Evolutionary conservation across 1,140 invertebrate genomes (phyloP).

Genomic region (Colletes latitarsis): DNA sequence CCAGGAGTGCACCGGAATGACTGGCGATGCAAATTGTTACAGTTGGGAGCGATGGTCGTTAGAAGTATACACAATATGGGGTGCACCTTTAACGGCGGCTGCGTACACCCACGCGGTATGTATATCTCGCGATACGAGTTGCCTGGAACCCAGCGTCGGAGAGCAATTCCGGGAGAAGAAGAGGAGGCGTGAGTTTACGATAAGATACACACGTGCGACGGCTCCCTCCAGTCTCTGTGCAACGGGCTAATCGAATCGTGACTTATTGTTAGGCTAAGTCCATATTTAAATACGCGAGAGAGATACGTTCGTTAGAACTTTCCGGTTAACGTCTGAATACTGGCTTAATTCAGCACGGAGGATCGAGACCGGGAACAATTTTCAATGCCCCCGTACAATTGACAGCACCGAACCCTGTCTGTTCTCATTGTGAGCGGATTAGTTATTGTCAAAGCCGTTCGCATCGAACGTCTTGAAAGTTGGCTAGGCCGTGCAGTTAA

Average conservation of each 20-base stretch:
- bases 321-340: slow-evolving; percentile 8
- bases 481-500: background rate
- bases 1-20: background rate
- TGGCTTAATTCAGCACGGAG: background rate
- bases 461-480: background rate
- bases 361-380: slow-evolving; percentile 4
- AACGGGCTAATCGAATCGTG: slow-evolving; percentile 69
- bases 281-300: slow-evolving; percentile 16
- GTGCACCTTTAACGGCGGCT: slow-evolving; percentile 50
- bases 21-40: slow-evolving; percentile 56
- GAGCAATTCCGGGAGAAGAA: slow-evolving; percentile 59
- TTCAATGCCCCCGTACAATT: slow-evolving; percentile 13
- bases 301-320: slow-evolving; percentile 41
- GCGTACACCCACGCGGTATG: slow-evolving; percentile 58
- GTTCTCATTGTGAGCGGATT: background rate
- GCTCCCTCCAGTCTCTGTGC: slow-evolving; percentile 45
- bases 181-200: slow-evolving; percentile 66
- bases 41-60: slow-evolving; percentile 55
- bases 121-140: slow-evolving; percentile 41
- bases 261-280: slow-evolving; percentile 57
- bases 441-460: background rate
- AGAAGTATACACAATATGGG: slow-evolving; percentile 53
- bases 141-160: slow-evolving; percentile 39
- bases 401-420: background rate
- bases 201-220: slow-evolving; percentile 58